A percentile compares a stretch with the other conserved stretches of the same genome.
These are phyloP conservation scores for Phocides pigmalion DNA, from an alignment of 1,140 invertebrate genomes.

Conservation along the genomic window DNA sequence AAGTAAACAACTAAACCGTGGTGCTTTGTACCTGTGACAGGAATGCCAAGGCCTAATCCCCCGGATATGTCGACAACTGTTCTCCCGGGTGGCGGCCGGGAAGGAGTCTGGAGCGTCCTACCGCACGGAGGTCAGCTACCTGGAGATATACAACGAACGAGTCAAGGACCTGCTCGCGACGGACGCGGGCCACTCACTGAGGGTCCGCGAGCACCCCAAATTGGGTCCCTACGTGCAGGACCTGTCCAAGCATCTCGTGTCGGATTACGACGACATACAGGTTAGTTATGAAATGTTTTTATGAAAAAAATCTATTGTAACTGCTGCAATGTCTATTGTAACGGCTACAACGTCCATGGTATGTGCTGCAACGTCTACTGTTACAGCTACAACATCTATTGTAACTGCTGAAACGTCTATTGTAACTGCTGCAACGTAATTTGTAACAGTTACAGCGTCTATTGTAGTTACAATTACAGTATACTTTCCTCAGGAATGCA, in stretches of 20 bases:
- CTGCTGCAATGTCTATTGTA: too few relatives aligned
- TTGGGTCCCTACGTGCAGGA: constrained; percentile 97
- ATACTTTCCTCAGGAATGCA: constrained; percentile 85
- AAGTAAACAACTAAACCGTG: too few relatives aligned
- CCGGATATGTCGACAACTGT: constrained; percentile 92
- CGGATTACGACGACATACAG: constrained; percentile 93
- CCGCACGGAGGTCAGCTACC: constrained; percentile 92
- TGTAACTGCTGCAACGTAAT: too few relatives aligned
- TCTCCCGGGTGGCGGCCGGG: constrained; percentile 89
- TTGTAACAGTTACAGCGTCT: too few relatives aligned
- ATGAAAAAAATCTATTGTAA: too few relatives aligned
- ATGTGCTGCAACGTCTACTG: too few relatives aligned
- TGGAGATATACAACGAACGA: constrained; percentile 97
- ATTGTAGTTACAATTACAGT: not conserved
- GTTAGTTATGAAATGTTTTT: constrained; percentile 65
- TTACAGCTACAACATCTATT: too few relatives aligned
- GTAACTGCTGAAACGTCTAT: too few relatives aligned
- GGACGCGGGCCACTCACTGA: constrained; percentile 88
- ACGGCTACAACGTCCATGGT: too few relatives aligned
- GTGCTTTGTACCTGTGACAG: constrained; percentile 74
- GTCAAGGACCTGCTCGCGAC: constrained; percentile 93
- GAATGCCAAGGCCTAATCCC: constrained; percentile 94
- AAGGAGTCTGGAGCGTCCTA: constrained; percentile 93
- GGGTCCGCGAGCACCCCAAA: constrained; percentile 96
- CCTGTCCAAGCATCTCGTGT: constrained; percentile 93